Base-by-base conservation (phyloP, 2,888 invertebrate genomes). In the Coleophora deauratella region DNA sequence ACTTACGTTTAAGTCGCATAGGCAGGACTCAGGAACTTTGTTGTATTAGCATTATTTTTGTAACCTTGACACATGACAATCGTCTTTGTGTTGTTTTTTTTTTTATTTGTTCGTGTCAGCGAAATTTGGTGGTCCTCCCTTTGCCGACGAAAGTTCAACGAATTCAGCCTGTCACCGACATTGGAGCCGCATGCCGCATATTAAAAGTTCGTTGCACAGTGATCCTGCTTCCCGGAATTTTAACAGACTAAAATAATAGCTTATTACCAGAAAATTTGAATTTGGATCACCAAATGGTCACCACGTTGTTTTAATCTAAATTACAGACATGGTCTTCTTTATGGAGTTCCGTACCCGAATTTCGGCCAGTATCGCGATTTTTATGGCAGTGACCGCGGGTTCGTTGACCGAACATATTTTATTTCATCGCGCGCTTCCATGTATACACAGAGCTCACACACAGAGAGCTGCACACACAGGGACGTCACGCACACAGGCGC, bases 341-440 rank as follows among this genome's bases (percentile, higher is more conserved):
- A 21, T 21, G 57, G 55, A 55, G 64, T 67, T 76, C 68, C 71
- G 65, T 68, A 70, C 60, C 72, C 72, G 66, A 81, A 79, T 79
- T 85, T 85, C 73, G 84, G 81, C 66, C 69, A 73, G 73, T 80
- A 80, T 84, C 76, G 85, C 85, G 65, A 85, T 84, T 85, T 85
- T 85, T 84, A 84, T 81, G 76, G 81, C 79, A 79, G 81, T 77
- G 77, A 73, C 75, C 79, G 72, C 68, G 74, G 62, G 85, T 70
- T 85, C 85, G 67, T 76, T 81, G 85, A 81, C 84, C 85, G 84
- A 79, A 82, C 85, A 84, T 84, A 84, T 84, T 85, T 85, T 85
- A 85, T 85, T 85, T 84, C 80, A 85, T 82, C 85, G 84, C 82
- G 81, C 82, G 76, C 81, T 81, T 84, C 81, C 81, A 82, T 76